Base-by-base conservation (phyloP, 2,113 vertebrate species). In the Alaudala cheleensis region DNA sequence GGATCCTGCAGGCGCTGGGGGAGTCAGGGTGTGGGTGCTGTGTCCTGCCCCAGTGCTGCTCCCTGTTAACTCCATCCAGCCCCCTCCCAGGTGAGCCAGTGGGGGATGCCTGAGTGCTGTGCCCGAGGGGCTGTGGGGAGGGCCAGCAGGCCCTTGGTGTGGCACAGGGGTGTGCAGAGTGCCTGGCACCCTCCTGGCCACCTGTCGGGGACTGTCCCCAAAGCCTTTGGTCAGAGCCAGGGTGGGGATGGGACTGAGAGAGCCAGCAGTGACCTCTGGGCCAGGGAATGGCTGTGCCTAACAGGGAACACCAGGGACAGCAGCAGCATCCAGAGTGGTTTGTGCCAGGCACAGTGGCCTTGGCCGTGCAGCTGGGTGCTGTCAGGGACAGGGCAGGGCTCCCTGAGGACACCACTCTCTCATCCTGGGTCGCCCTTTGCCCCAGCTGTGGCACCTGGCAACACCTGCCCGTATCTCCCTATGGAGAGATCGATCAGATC, bases 341-440 rank as follows among this genome's bases (percentile, higher is more conserved):
- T 33, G 18, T 61, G 44, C 45, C 64, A 34, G 65, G 42, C 16
- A 6, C 7, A 2, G 34, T 10, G 37, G 53, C 2, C 7, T 22
- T 0, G 0, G 20, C 0, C 0, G 24, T 34, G 51, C 47, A 19
- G 22, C 44, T n/a, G 34, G 37, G n/a, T 2, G 34, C 44, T 81
- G 51, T 7, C 6, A 9, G 15, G 74, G 39, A 28, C 33, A 14
- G 44, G 64, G 54, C 50, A 45, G 5, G 0, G 54, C 10, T 64
- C 29, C 33, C 44, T 12, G 44, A 34, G 42, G 50, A 60, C 53
- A 29, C 33, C 0, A 0, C 20, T 66, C 15, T 4, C n/a, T 26
- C 6, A 10, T 40, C 31, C 61, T 4, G 0, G 6, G 22, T 40
- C 47, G 20, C 19, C 47, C 77, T 42, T 61, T 73, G 58, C 14